Conservation (phyloP, 2,888 invertebrate genomes). For the Ceriagrion tenellum region DNA sequence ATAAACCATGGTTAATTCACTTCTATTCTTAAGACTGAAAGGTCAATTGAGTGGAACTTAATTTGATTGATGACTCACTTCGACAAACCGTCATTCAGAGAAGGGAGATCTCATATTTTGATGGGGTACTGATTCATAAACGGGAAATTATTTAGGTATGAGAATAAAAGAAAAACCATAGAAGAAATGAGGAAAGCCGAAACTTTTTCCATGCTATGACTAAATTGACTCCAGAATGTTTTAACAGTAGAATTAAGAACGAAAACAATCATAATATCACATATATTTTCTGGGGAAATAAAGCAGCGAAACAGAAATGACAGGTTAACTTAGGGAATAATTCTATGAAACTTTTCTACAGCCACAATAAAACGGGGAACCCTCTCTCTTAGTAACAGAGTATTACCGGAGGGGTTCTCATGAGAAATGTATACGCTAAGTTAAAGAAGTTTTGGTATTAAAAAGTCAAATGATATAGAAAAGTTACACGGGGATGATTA, state of each 20-base stretch:
- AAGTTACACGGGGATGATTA: background rate
- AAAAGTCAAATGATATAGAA: background rate
- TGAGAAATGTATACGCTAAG: background rate
- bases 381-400: background rate
- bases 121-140: background rate
- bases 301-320: background rate
- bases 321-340: background rate
- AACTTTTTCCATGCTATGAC: background rate
- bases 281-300: background rate
- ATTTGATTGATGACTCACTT: no score
- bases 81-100: no score
- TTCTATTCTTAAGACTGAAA: no score
- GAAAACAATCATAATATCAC: background rate
- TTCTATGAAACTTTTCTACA: background rate
- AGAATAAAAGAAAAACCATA: background rate
- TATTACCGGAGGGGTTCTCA: background rate
- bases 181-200: background rate
- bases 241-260: background rate
- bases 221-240: background rate
- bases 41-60: no score
- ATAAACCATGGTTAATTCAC: no score
- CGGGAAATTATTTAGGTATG: background rate
- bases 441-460: background rate
- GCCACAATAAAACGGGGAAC: background rate
- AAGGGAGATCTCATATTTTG: no score